Evolutionary conservation across 2,888 invertebrate species (phyloP).

Genomic region (Apotomis turbidana): DNA sequence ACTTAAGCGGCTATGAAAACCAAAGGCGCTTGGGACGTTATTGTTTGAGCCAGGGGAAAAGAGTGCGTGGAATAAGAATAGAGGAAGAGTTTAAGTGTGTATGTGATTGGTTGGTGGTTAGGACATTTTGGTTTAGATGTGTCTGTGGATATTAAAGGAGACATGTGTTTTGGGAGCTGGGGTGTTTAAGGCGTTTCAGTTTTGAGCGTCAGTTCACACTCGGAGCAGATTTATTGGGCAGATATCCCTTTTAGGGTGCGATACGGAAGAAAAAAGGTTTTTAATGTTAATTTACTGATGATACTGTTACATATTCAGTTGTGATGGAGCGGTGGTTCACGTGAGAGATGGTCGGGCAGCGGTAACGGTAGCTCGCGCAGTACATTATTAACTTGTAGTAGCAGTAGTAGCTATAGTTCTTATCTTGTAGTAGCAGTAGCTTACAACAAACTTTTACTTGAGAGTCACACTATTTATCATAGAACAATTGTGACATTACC

Average conservation of each 20-base stretch:
- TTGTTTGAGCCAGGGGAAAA: neutral
- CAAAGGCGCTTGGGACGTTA: neutral
- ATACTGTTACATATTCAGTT: constrained; percentile 33
- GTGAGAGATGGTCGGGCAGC: neutral
- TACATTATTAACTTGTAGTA: too few relatives aligned
- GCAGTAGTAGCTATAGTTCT: too few relatives aligned
- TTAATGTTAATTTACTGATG: constrained; percentile 29
- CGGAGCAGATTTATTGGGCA: constrained; percentile 29
- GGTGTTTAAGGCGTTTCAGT: constrained; percentile 17
- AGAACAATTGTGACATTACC: too few relatives aligned
- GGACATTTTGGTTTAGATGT: neutral
- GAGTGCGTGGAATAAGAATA: neutral
- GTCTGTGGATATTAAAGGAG: neutral
- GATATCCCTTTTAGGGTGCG: constrained; percentile 34
- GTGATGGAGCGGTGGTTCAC: constrained; percentile 1
- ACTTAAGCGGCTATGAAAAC: neutral
- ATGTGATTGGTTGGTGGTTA: neutral
- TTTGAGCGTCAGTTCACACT: constrained; percentile 22
- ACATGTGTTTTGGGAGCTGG: neutral
- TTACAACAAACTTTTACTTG: too few relatives aligned
- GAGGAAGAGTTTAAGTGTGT: neutral
- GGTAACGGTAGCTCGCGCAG: neutral
- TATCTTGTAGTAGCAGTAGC: too few relatives aligned
- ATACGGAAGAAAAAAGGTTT: constrained; percentile 37
- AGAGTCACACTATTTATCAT: too few relatives aligned